Conservation (phyloP, 1,140 invertebrate genomes). For the Leptinotarsa texana region DNA sequence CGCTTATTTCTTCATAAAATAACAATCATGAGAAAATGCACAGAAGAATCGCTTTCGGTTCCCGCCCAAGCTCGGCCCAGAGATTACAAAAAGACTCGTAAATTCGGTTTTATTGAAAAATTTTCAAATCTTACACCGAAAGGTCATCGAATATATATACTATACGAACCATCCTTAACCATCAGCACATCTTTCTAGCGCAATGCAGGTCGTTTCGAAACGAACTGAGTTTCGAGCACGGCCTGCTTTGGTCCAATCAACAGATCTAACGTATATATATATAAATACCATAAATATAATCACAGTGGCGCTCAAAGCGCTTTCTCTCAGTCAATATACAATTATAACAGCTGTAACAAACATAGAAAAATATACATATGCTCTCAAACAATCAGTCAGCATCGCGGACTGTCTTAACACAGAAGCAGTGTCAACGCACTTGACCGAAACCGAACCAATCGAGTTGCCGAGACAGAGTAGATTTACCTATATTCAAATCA, state of each 20-base stretch:
- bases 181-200: neutral
- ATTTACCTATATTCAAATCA: too few species aligned
- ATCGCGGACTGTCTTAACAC: constrained; percentile 46
- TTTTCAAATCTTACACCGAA: constrained; percentile 30
- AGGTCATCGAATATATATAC: constrained; percentile 31
- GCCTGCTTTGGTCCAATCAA: constrained; percentile 36
- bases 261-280: constrained; percentile 51
- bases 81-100: constrained; percentile 21
- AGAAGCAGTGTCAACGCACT: constrained; percentile 39
- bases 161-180: constrained; percentile 44
- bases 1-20: neutral
- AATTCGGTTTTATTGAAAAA: constrained; percentile 26
- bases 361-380: constrained; percentile 58
- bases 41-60: neutral
- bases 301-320: constrained; percentile 51
- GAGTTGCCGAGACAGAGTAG: too few species aligned
- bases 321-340: constrained; percentile 54
- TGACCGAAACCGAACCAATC: too few species aligned
- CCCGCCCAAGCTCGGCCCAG: neutral
- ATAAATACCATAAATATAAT: constrained; percentile 57
- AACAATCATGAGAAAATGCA: neutral
- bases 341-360: constrained; percentile 57
- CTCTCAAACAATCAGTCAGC: constrained; percentile 54
- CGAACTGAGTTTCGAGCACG: neutral
- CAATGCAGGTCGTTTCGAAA: constrained; percentile 16